A percentile compares a stretch with the other conserved stretches of the same genome.
phyloP scores from a whole-genome alignment of 64 coral and sea anemone species.

The Dendronephthya gigantea region DNA sequence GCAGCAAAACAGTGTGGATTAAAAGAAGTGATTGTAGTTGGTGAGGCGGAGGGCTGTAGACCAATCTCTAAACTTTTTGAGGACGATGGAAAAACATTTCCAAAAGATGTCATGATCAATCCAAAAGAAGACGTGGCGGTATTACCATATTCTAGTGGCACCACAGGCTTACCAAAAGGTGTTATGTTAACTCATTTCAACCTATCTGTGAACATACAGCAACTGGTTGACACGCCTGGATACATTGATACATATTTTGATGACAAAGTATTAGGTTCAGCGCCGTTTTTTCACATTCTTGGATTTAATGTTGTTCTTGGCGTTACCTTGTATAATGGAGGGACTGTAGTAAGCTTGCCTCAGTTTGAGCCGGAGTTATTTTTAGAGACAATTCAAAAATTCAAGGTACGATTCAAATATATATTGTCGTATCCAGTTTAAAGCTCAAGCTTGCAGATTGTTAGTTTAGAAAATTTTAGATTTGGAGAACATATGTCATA shows the following conservation, averaged over 20 bases:
- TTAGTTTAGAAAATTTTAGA: too few species aligned
- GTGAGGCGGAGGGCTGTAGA: constrained; percentile 31
- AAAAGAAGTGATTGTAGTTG: constrained; percentile 28
- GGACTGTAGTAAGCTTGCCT: constrained; percentile 3
- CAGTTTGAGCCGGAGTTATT: constrained; percentile 17
- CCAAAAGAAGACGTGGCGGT: constrained; percentile 50
- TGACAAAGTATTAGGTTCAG: background rate
- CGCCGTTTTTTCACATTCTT: constrained; percentile 7
- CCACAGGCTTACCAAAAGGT: constrained; percentile 65
- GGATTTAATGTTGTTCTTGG: background rate
- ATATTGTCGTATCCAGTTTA: too few species aligned
- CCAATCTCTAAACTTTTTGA: constrained; percentile 28
- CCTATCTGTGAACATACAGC: constrained; percentile 17
- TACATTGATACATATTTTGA: background rate
- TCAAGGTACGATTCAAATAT: constrained; percentile 60
- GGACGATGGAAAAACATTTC: constrained; percentile 57
- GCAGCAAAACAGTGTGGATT: constrained; percentile 33
- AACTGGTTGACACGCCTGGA: background rate
- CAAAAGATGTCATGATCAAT: constrained; percentile 32
- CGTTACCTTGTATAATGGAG: background rate
- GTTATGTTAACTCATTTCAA: constrained; percentile 69
- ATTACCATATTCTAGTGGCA: constrained; percentile 77
- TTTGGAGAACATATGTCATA: too few species aligned
- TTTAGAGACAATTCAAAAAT: constrained; percentile 52
- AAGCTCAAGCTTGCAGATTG: too few species aligned